These are phyloP conservation scores for Sebastes nivosus DNA, from an alignment of 2,797 vertebrate species.

Conservation along the genomic window DNA sequence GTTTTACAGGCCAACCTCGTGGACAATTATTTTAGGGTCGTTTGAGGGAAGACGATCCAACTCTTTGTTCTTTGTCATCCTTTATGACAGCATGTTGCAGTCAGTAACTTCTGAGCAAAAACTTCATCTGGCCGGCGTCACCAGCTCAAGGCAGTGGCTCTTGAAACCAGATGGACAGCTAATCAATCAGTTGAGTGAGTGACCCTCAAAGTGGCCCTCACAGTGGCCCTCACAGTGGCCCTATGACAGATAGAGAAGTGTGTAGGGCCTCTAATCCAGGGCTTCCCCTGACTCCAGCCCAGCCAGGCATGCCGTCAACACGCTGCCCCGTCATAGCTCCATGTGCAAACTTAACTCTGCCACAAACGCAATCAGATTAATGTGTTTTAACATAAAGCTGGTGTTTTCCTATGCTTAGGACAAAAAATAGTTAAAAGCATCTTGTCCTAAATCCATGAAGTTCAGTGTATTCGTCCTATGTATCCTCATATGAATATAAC, in stretches of 20 bases:
- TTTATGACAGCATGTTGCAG: neutral
- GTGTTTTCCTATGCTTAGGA: neutral
- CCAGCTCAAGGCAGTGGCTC: slow-evolving; percentile 6
- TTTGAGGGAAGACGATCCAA: slow-evolving; percentile 2
- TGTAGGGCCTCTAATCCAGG: slow-evolving; percentile 60
- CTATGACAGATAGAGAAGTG: slow-evolving; percentile 9
- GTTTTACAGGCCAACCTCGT: slow-evolving; percentile 2
- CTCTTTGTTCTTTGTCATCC: neutral
- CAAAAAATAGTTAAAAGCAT: neutral
- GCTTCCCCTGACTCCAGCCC: slow-evolving; percentile 35
- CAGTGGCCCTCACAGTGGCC: slow-evolving; percentile 56
- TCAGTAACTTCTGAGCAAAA: slow-evolving; percentile 7
- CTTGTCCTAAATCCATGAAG: neutral
- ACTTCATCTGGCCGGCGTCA: slow-evolving; percentile 5
- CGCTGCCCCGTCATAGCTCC: neutral
- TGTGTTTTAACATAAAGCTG: neutral
- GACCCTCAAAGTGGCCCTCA: slow-evolving; percentile 47
- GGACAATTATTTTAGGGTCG: neutral
- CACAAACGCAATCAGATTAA: neutral
- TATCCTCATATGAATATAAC: no score
- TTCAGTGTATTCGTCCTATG: neutral
- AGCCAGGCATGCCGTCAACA: slow-evolving; percentile 4
- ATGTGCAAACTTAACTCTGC: neutral
- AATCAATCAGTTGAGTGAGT: slow-evolving; percentile 75
- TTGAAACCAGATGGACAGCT: slow-evolving; percentile 57